Base-by-base conservation (phyloP, 1,140 invertebrate genomes). In the Brachionus koreanus region DNA sequence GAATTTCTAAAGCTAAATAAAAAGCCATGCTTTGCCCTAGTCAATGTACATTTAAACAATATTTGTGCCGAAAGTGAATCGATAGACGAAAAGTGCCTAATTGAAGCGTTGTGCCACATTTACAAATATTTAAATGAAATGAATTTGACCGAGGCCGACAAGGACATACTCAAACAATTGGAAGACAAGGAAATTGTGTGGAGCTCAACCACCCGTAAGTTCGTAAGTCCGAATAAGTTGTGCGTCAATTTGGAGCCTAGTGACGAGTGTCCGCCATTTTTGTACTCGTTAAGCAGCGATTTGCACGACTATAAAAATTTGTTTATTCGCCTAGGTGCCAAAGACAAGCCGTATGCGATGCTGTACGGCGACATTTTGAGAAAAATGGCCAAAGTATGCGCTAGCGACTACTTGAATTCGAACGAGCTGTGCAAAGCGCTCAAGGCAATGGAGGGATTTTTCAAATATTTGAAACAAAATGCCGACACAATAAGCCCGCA, bases 351-450 rank as follows among this genome's bases (percentile, higher is more conserved):
- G 16, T n/a, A 74, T 43, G n/a, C 82, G 2, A 74, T 72, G 82
- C 23, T 69, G 5, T 82, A 82, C 33, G 63, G 42, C 7, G 52
- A 82, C n/a, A 82, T 82, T 16, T 37, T 82, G 29, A 19, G 82
- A 19, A 82, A 82, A 74, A 52, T 82, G 63, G 63, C 82, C 23
- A 69, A 74, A 19, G 82, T 82, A 12, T 82, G 82, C 39, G 23
- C 10, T 5, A 16, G 46, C 37, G 82, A 82, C 49, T 82, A 82
- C 10, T 35, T 82, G 35, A 82, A 82, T 39, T 82, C 82, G 25
- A 82, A 82, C 39, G 82, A 82, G 33, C n/a, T 82, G 25, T 74
- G 82, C 42, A 82, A 82, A 29, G 63, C 43, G 9, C 39, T 82
- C 33, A 82, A 82, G 72, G 67, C 67, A 19, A 72, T 74, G 67